A percentile compares a stretch with the other conserved stretches of the same genome.
These are phyloP conservation scores for Pyralis farinalis DNA, from an alignment of 2,888 invertebrate species.

Conservation along the genomic window DNA sequence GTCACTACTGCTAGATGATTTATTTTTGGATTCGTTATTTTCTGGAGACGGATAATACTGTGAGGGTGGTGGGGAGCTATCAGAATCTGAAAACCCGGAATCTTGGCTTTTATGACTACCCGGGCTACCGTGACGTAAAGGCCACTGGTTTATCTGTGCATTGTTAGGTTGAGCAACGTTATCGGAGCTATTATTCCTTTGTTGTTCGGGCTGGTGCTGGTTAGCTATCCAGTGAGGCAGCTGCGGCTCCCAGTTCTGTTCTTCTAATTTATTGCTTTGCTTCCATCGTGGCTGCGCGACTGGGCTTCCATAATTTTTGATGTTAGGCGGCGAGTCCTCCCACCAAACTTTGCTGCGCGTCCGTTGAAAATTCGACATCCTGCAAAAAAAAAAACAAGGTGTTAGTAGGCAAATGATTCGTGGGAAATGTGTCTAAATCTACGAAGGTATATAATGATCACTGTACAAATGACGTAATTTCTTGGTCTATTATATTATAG, in stretches of 20 bases:
- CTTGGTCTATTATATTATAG: constrained; percentile 61
- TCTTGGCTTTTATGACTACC: constrained; percentile 88
- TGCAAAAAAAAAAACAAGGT: constrained; percentile 52
- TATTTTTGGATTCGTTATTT: constrained; percentile 49
- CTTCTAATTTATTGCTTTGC: constrained; percentile 50
- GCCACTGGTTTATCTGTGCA: constrained; percentile 65
- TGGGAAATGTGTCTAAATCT: constrained; percentile 47
- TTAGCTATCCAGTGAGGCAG: constrained; percentile 76
- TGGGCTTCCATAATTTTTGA: constrained; percentile 38
- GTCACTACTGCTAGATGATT: constrained; percentile 64
- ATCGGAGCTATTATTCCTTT: constrained; percentile 57
- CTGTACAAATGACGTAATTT: constrained; percentile 63
- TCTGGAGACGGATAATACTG: constrained; percentile 64
- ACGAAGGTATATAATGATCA: constrained; percentile 56
- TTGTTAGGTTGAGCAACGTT: constrained; percentile 55
- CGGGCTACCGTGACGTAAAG: constrained; percentile 73
- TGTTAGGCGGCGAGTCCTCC: constrained; percentile 73
- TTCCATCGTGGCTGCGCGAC: constrained; percentile 55
- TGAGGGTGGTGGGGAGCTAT: constrained; percentile 81
- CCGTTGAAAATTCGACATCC: constrained; percentile 85
- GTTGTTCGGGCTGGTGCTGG: constrained; percentile 64
- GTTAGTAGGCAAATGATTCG: constrained; percentile 39
- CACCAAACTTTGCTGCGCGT: constrained; percentile 86
- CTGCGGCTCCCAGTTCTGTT: constrained; percentile 74
- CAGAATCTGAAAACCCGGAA: constrained; percentile 91